phyloP scores from a whole-genome alignment of 1,140 invertebrate species.

The Dysdera silvatica region DNA sequence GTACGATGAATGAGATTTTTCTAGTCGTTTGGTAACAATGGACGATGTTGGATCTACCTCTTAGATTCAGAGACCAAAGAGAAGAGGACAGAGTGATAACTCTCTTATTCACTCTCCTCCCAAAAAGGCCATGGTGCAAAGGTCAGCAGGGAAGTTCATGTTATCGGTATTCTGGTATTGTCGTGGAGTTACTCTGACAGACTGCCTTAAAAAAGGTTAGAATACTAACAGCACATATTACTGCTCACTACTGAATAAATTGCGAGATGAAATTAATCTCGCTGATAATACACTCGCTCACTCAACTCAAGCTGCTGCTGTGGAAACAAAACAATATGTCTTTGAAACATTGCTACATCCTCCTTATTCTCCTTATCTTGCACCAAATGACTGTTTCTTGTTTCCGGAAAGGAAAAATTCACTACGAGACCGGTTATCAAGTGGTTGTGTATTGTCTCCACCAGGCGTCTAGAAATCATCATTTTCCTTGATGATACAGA shows the following conservation, averaged over 20 bases:
- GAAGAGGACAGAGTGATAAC: neutral
- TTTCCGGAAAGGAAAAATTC: too few species aligned
- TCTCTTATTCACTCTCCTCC: neutral
- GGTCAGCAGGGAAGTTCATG: neutral
- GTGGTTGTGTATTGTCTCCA: too few species aligned
- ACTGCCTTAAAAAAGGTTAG: neutral
- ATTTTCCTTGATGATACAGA: too few species aligned
- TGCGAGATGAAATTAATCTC: neutral
- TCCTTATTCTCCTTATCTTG: neutral
- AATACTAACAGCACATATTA: neutral
- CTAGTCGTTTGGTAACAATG: neutral
- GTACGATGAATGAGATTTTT: neutral
- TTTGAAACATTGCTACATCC: neutral
- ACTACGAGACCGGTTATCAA: too few species aligned
- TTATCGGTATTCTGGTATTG: neutral
- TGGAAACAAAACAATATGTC: neutral
- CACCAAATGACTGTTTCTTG: neutral
- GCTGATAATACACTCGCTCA: neutral
- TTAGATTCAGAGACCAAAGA: neutral
- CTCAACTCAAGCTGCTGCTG: neutral
- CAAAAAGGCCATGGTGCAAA: neutral
- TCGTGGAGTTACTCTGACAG: neutral
- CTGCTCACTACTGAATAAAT: constrained; percentile 1
- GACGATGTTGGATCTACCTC: neutral
- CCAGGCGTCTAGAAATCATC: too few species aligned